These are phyloP conservation scores for Setophaga petechia DNA, from an alignment of 2,113 vertebrate species.

Conservation along the genomic window DNA sequence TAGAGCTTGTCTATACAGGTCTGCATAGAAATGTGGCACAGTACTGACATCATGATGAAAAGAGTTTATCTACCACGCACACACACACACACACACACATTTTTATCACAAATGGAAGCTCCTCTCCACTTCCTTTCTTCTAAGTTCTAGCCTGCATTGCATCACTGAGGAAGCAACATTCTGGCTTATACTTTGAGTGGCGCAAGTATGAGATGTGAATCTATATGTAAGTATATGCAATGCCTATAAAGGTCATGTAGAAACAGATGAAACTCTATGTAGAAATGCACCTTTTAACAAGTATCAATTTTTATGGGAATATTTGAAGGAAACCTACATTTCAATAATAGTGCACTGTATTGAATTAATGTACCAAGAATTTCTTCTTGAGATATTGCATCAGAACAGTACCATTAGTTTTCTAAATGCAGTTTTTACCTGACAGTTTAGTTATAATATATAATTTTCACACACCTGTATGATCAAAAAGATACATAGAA, in stretches of 20 bases:
- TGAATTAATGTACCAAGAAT: background rate
- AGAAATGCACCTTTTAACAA: background rate
- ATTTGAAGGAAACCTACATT: background rate
- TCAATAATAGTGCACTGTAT: background rate
- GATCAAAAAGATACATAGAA: background rate
- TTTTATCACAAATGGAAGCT: background rate
- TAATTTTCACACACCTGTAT: background rate
- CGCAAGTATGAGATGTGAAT: background rate
- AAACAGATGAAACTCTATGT: background rate
- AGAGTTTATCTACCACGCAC: background rate
- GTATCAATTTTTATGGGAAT: background rate
- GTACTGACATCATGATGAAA: background rate
- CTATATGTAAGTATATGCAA: background rate
- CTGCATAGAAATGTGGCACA: rapidly evolving
- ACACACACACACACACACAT: background rate
- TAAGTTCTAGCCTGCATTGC: background rate
- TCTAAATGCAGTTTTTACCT: background rate
- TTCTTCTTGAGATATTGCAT: background rate
- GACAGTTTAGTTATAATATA: background rate
- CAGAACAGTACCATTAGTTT: background rate
- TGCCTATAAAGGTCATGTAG: background rate
- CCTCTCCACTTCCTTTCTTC: background rate
- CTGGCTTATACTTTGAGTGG: rapidly evolving
- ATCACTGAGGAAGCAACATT: background rate
- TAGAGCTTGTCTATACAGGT: background rate